phyloP scores from a whole-genome alignment of 2,888 invertebrate genomes.

The Mesochorus sp. region DNA sequence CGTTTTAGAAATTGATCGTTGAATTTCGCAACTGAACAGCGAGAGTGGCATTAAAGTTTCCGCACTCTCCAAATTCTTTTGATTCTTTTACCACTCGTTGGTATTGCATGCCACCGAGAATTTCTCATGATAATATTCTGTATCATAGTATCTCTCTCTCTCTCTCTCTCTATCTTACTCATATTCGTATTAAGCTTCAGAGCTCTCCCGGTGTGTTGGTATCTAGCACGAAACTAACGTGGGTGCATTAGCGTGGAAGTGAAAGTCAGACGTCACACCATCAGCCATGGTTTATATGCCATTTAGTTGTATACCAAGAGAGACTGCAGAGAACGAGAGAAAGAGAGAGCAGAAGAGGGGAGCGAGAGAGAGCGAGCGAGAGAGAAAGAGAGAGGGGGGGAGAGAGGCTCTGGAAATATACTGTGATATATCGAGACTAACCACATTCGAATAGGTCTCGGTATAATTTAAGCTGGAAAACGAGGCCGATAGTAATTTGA shows the following conservation, averaged over 20 bases:
- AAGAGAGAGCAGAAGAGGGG: too few relatives aligned
- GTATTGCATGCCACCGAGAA: slow-evolving; percentile 36
- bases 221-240: slow-evolving; percentile 72
- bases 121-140: slow-evolving; percentile 44
- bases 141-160: slow-evolving; percentile 35
- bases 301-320: slow-evolving; percentile 19
- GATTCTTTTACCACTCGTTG: slow-evolving; percentile 16
- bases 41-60: slow-evolving; percentile 41
- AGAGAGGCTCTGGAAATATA: slow-evolving; percentile 24
- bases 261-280: slow-evolving; percentile 69
- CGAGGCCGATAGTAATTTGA: slow-evolving; percentile 38
- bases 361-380: background rate
- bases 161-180: slow-evolving; percentile 55
- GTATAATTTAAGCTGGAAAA: slow-evolving; percentile 50
- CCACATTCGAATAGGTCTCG: slow-evolving; percentile 45
- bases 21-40: slow-evolving; percentile 36
- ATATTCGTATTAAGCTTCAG: slow-evolving; percentile 38
- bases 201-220: slow-evolving; percentile 31
- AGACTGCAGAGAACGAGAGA: background rate
- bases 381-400: slow-evolving; percentile 19
- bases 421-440: slow-evolving; percentile 31
- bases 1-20: slow-evolving; percentile 46
- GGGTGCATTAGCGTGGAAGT: slow-evolving; percentile 73
- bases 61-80: slow-evolving; percentile 47
- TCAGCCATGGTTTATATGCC: slow-evolving; percentile 35